Evolutionary conservation across 2,113 vertebrate species (phyloP), one percentile per base, ranked within the genome.

Genomic region (Zootoca vivipara): DNA sequence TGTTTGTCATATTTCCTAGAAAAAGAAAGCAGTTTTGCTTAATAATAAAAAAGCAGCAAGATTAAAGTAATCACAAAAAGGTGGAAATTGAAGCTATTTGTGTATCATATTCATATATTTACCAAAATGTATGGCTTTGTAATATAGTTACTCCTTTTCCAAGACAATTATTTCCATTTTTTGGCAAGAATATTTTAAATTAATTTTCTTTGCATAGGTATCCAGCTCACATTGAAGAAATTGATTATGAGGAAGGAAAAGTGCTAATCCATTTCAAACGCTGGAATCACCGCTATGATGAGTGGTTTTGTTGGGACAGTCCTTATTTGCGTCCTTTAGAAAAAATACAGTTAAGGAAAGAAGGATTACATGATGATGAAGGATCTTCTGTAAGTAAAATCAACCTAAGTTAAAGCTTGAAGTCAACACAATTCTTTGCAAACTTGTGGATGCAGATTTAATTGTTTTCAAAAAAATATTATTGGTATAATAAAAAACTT

Each of bases 241-340:
- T 99, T 52, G 98, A 99, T 94, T 98, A 97, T 88, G 98, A 99
- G 82, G 98, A 98, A 91, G 99, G 98, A 90, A 98, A 97, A 90
- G 97, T 99, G 16, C 97, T 99, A 92, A 97, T 99, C 90, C 99
- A 99, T 94, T 99, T 98, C 93, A 98, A 98, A 10, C 98, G 98
- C 92, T 99, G 99, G 99, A 99, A 99, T 94, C 98, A 99, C 56
- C 97, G 99, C 74, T 99, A 99, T 0, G 97, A 99, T 83, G 98
- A 99, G 83, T 99, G 99, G 99, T 99, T 99, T 89, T 98, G 98
- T 73, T 99, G 99, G 98, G 98, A 96, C 94, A 99, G 98, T 40
- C 97, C 98, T 52, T 98, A 98, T 88, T 95, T 99, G 72, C 97
- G 99, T 38, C 98, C 99, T 0, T 94, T 99, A 95, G 98, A 99